These are phyloP conservation scores for Cichlasoma orientale DNA, from an alignment of 2,797 vertebrate species.

Conservation along the genomic window DNA sequence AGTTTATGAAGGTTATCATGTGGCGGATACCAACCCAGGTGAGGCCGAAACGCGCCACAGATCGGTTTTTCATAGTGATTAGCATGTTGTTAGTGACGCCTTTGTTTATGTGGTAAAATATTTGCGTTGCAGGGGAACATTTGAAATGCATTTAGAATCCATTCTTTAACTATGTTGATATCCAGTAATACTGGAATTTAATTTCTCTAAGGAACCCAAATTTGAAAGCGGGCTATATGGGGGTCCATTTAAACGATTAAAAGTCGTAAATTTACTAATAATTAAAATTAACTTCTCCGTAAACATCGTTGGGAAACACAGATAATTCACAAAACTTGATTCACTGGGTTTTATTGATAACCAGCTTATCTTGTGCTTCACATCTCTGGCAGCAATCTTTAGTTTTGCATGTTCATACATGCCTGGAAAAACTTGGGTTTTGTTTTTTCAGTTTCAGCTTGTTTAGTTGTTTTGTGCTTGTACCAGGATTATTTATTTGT, in stretches of 20 bases:
- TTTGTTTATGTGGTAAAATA: not conserved
- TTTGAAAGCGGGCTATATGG: not conserved
- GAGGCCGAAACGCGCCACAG: constrained; percentile 20
- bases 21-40: constrained; percentile 42
- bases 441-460: constrained; percentile 20
- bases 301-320: too few relatives aligned
- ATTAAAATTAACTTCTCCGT: too few relatives aligned
- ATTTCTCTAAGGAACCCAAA: not conserved
- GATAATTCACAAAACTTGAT: too few relatives aligned
- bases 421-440: not conserved
- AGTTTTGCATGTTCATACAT: constrained; percentile 54
- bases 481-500: not conserved
- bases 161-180: not conserved
- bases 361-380: not conserved
- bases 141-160: not conserved
- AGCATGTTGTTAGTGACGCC: not conserved
- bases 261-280: not conserved
- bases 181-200: not conserved
- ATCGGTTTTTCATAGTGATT: not conserved
- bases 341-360: not conserved
- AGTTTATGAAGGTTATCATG: constrained; percentile 79
- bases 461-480: not conserved
- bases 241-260: not conserved
- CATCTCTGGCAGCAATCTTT: constrained; percentile 15
- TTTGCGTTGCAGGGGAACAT: too few relatives aligned